Base-by-base conservation (phyloP, 1,140 invertebrate species). In the Drosophila watanabei region DNA sequence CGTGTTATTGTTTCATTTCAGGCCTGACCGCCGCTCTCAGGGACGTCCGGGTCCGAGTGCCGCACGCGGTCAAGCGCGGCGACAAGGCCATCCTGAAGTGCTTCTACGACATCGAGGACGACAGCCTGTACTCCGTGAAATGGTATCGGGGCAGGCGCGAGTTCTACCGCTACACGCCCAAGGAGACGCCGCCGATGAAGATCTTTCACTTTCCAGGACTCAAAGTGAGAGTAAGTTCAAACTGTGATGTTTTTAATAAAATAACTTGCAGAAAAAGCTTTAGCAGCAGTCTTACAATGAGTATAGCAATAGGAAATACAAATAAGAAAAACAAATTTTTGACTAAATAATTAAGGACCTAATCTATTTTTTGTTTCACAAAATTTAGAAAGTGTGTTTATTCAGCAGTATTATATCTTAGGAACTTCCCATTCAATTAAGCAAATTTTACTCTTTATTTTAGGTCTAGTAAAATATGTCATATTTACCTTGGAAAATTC, bases 71-170 rank as follows among this genome's bases (percentile, higher is more conserved):
- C 49, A 94, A 94, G 69, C 95, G 95, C 16, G 95, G 95, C 39
- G 94, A 95, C 69, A 94, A 94, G 71, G 96, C 95, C 28, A 95
- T 95, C 68, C 94, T 98, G 14, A 94, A 95, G 77, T 98, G 97
- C 93, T 94, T 94, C 63, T 98, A 97, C 93, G 95, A 97, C 85
- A 93, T 97, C 69, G 96, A 97, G 93, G 95, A 95, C 16, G 96
- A 95, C 13, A 95, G 95, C 45, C 94, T 98, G 16, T 97, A 97
- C 92, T 96, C 96, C 0, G 95, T 98, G 73, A 96, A 97, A 93
- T 98, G 97, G 97, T 98, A 98, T 88, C 95, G 96, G 54, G 97
- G 97, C 46, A 95, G 94, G 79, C 94, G 95, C 24, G 97, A 97
- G 82, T 97, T 97, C 93, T 97, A 97, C 91, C 94, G 97, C 79